Evolutionary conservation across 1,140 invertebrate genomes (phyloP), one percentile per base, ranked within the genome.

Genomic region (Oncopeltus fasciatus): DNA sequence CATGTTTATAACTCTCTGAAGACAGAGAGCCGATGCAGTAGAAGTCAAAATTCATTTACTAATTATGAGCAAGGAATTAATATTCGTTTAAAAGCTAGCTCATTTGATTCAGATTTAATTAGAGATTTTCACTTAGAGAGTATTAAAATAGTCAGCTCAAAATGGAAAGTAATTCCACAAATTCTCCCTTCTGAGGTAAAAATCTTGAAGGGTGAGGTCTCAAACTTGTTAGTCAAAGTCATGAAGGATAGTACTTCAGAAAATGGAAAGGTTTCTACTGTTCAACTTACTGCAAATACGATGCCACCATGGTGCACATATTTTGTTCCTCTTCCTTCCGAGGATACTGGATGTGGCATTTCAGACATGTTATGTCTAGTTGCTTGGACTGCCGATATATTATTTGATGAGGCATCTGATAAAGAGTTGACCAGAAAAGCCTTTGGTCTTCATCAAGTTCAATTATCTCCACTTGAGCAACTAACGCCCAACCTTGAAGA

Each of bases 1-100:
- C 78, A 78, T 43, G 81, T 86, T n/a, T 74, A 83, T 53, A 81
- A 85, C 64, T 85, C 31, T 8, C 31, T 38, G 31, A 38, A 38
- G 31, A 38, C 5, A 8, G 31, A 38, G 14, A 38, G 5, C 14
- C 5, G 31, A 14, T 14, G 5, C 5, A 38, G 5, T 5, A 38
- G 31, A 38, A 38, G 31, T 14, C 31, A 38, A n/a, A n/a, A n/a
- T n/a, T 38, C 31, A 38, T 38, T 5, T 8, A 8, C 31, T 38
- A 8, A 38, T 5, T 38, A 38, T 38, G 31, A 38, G 5, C 14
- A 8, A 8, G 31, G 31, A n/a, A n/a, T n/a, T n/a, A n/a, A 14
- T 38, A 38, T 38, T 14, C 14, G 31, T 38, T 5, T 38, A 38
- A 38, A 14, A 8, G 14, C 31, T 38, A 38, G 14, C 14, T 5